Base-by-base conservation (phyloP, 2,113 vertebrate genomes). In the Sylvia atricapilla region DNA sequence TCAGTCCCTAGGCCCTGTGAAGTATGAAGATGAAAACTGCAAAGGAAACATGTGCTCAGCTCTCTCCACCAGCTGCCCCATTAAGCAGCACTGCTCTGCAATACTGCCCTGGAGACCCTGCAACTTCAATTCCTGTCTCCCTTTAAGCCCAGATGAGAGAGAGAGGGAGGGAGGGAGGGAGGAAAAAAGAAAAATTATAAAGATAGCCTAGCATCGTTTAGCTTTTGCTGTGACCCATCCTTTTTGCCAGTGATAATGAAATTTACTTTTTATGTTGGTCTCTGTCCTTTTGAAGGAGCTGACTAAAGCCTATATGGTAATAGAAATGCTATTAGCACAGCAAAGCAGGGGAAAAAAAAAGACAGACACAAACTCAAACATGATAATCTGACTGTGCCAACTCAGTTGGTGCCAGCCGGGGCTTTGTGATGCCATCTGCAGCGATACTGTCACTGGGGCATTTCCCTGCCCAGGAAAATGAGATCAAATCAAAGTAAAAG, bases 361-460 rank as follows among this genome's bases (percentile, higher is more conserved):
- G 87, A 75, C 69, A 91, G 87, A 82, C 84, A 79, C 76, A 89
- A 95, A 97, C 74, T 95, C 0, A 0, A 94, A 95, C 90, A 86
- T 81, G 94, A 91, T 91, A 82, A 92, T 88, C 93, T 84, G 87
- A 59, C 85, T 63, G 76, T 89, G 91, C 95, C 94, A 94, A 49
- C 91, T 92, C 94, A 94, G 85, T 92, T 95, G 93, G 93, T 94
- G 91, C 92, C 94, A 96, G 89, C 91, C 44, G 0, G 78, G 87
- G 75, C 95, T 97, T 96, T 97, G 82, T 96, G 91, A 74, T 96
- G 91, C 95, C 96, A 97, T 96, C 94, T 97, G 96, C 89, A 88
- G 73, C 0, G 8, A 87, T 84, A 52, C 66, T 94, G 93, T 84
- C 95, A 90, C 90, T 88, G 83, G 83, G 90, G 93, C 85, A 96